Conservation (phyloP, 2,888 invertebrate species). For the Dusona sp. region DNA sequence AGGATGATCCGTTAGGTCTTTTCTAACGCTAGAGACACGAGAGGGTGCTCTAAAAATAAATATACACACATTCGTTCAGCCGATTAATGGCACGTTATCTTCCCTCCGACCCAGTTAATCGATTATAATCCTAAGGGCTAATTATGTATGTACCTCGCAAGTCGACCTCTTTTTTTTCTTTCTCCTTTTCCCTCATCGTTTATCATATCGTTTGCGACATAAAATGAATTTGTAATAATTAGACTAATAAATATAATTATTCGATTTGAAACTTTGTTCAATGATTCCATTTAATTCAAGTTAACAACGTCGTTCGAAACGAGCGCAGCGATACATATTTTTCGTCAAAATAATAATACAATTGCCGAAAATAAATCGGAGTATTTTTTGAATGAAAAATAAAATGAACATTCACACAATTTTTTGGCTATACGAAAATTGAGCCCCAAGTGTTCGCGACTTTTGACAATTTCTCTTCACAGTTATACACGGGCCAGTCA, state of each 20-base stretch:
- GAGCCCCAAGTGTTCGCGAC: not conserved
- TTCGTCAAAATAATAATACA: too few relatives aligned
- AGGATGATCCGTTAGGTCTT: slow-evolving; percentile 18
- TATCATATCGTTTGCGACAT: not conserved
- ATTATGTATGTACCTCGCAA: slow-evolving; percentile 73
- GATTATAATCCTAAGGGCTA: slow-evolving; percentile 74
- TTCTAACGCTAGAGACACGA: slow-evolving; percentile 6
- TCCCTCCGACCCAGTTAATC: slow-evolving; percentile 76
- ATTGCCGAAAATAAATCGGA: too few relatives aligned
- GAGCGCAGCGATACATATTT: too few relatives aligned
- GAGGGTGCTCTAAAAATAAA: slow-evolving; percentile 74
- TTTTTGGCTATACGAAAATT: not conserved
- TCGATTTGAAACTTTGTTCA: not conserved
- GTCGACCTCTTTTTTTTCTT: not conserved
- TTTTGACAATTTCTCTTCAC: not conserved
- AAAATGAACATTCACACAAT: not conserved
- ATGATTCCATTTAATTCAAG: too few relatives aligned
- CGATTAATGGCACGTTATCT: slow-evolving; percentile 73
- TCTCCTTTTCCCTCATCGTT: not conserved
- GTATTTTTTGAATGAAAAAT: not conserved
- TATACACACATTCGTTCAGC: slow-evolving; percentile 69
- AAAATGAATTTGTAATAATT: not conserved
- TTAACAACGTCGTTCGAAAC: too few relatives aligned
- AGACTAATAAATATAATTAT: not conserved
- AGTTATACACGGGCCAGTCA: not conserved